Conservation (phyloP, 2,113 vertebrate genomes). For the Hipposideros armiger region DNA sequence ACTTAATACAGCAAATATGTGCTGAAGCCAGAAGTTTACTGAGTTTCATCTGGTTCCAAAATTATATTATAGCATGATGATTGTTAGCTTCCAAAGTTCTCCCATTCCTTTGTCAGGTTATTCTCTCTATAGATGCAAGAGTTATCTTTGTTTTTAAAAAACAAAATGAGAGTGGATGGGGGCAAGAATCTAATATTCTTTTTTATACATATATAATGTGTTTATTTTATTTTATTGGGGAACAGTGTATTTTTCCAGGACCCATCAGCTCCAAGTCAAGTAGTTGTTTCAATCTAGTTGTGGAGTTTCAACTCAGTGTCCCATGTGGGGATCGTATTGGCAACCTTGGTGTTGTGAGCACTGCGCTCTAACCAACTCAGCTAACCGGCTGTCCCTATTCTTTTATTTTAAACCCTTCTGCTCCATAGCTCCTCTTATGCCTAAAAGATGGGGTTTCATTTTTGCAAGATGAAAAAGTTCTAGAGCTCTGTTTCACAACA, state of each 20-base stretch:
- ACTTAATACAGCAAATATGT: background rate
- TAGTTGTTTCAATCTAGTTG: too few relatives aligned
- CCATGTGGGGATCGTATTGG: too few relatives aligned
- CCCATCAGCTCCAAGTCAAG: too few relatives aligned
- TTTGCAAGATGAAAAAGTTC: background rate
- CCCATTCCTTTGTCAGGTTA: background rate
- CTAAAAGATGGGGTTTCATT: background rate
- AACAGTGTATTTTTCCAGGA: too few relatives aligned
- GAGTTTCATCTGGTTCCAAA: background rate
- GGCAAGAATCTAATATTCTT: background rate
- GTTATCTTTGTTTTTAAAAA: background rate
- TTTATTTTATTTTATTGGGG: too few relatives aligned
- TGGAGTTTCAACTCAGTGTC: too few relatives aligned
- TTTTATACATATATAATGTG: too few relatives aligned
- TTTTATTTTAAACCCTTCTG: background rate
- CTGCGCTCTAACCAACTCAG: too few relatives aligned
- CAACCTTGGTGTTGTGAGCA: too few relatives aligned
- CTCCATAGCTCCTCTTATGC: background rate
- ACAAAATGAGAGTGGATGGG: too few relatives aligned
- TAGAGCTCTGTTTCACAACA: background rate
- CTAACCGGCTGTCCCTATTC: too few relatives aligned
- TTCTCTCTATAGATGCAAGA: background rate
- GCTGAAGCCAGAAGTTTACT: background rate
- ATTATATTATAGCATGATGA: background rate
- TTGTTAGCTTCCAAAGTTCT: background rate